Base-by-base conservation (phyloP, 2,888 invertebrate species). In the Drosophila leonis region DNA sequence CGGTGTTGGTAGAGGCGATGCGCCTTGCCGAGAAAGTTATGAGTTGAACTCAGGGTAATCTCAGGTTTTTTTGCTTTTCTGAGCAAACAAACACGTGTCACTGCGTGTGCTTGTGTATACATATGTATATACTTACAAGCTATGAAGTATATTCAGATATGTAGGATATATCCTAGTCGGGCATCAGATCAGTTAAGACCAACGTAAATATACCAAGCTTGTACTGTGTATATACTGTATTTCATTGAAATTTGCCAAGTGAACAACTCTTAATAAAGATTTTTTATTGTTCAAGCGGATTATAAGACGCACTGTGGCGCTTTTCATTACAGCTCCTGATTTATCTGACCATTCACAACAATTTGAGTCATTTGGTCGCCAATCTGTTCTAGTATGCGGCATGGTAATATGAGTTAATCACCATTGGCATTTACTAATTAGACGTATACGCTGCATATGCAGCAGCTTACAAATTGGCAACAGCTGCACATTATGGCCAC, bases 361-460 rank as follows among this genome's bases (percentile, higher is more conserved):
- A 56, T 56, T 42, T 31, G 83, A 56, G 27, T 56, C 56, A 31
- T 33, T 42, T 31, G 56, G 56, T 33, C 56, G 42, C 31, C 56
- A 42, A 56, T 56, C 56, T 42, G 56, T 7, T 31, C 18, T 42
- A 10, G 37, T 33, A 15, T 42, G 42, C 56, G 31, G 33, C 42
- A 39, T 41, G 41, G 59, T 66, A 79, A 73, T 80, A 78, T 83
- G 76, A 73, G 76, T 81, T 81, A 79, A 81, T 83, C 79, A 79
- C 74, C 72, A 79, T 57, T 75, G 85, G 66, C 85, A 72, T 79
- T 81, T 68, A 78, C 79, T 81, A 83, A 83, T 85, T 85, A 66
- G 78, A 52, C 66, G 52, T 68, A 80, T 66, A 71, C 68, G 54
- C 62, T 64, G 78, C 71, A 80, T 60, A 70, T 65, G 65, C 74